Percentiles rank a stretch among this genome's conserved stretches.
phyloP scores from a whole-genome alignment of 2,797 vertebrate genomes.

The Melanogrammus aeglefinus region DNA sequence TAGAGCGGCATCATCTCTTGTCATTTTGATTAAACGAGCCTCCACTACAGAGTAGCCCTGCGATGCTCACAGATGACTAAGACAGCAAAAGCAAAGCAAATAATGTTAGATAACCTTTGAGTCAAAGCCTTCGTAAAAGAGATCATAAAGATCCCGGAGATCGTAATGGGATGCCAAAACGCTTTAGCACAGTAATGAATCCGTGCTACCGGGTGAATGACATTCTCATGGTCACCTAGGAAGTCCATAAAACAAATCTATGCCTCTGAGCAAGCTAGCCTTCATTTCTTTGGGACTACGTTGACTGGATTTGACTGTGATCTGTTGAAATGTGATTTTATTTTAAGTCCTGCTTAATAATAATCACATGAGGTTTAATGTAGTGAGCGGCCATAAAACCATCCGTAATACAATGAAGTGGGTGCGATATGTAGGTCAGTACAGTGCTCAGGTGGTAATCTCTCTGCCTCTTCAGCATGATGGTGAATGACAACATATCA shows the following conservation, averaged over 20 bases:
- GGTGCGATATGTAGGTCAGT: slow-evolving; percentile 20
- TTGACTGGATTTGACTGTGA: slow-evolving; percentile 35
- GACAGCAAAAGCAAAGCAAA: not conserved
- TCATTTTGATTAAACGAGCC: slow-evolving; percentile 13
- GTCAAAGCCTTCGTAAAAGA: slow-evolving; percentile 1
- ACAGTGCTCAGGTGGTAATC: slow-evolving; percentile 30
- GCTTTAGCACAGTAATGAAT: not conserved
- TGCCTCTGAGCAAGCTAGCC: slow-evolving; percentile 38
- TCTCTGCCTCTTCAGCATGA: slow-evolving; percentile 2
- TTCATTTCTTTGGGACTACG: slow-evolving; percentile 43
- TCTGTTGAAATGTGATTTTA: slow-evolving; percentile 13
- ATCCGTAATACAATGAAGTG: slow-evolving; percentile 19
- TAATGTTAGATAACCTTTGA: not conserved
- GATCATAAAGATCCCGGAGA: not conserved
- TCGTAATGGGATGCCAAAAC: not conserved
- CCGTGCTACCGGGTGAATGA: not conserved
- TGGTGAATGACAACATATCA: slow-evolving; percentile 3
- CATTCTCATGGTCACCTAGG: slow-evolving; percentile 2
- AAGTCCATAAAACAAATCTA: slow-evolving; percentile 36
- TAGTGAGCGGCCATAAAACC: slow-evolving; percentile 33
- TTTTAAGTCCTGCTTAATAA: slow-evolving; percentile 45
- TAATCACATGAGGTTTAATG: slow-evolving; percentile 31
- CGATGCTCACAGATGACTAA: not conserved
- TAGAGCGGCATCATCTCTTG: slow-evolving; percentile 24
- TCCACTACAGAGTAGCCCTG: not conserved